These are phyloP conservation scores for Podarcis cretensis DNA, from an alignment of 2,113 vertebrate genomes.

Conservation along the genomic window DNA sequence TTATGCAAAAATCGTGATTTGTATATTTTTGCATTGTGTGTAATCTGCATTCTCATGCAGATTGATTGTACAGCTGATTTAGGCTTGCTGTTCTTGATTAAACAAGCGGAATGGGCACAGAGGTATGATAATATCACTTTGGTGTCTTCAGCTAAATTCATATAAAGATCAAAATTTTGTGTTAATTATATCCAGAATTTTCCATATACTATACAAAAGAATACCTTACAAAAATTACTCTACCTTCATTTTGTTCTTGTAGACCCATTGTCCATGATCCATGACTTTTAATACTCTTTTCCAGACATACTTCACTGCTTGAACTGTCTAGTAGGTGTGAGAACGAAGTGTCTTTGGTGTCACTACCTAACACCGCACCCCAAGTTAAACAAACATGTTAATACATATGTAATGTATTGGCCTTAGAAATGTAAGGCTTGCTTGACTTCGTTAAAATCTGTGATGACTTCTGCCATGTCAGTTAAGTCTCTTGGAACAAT, in stretches of 20 bases:
- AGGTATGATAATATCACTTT: neutral
- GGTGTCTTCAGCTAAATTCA: neutral
- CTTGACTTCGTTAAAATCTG: neutral
- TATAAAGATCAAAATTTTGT: neutral
- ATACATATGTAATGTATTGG: neutral
- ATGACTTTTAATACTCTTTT: neutral
- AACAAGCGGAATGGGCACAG: neutral
- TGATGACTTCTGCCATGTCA: neutral
- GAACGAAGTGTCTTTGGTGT: conserved; percentile 50
- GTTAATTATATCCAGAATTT: neutral
- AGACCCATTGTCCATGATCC: neutral
- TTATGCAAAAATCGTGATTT: neutral
- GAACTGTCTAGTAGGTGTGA: neutral
- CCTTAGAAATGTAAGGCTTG: neutral
- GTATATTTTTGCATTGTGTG: neutral
- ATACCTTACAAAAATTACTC: neutral
- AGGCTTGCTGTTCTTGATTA: neutral
- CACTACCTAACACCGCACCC: conserved; percentile 46
- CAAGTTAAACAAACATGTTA: conserved; percentile 8
- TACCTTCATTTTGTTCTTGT: conserved; percentile 51
- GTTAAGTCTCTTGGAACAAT: neutral
- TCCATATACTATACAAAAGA: neutral
- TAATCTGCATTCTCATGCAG: neutral
- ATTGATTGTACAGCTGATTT: neutral
- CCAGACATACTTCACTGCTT: neutral